A percentile compares a stretch with the other conserved stretches of the same genome.
Evolutionary conservation across 2,888 invertebrate species (phyloP).

Genomic region (Sarcophaga variegata): DNA sequence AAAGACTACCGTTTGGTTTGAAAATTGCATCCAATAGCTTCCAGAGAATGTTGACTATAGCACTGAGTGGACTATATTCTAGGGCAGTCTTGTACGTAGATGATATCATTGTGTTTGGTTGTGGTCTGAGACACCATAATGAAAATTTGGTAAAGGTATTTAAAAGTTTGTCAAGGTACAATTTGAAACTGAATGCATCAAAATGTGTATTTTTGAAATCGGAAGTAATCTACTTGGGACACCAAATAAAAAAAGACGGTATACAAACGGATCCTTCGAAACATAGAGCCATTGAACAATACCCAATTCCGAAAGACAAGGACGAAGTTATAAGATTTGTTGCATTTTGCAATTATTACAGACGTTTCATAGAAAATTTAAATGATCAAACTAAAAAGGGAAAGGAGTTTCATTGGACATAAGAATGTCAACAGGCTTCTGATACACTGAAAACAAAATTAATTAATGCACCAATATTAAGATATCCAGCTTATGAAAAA

Average conservation of each 20-base stretch:
- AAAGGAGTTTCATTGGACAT: constrained; percentile 36
- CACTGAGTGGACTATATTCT: constrained; percentile 13
- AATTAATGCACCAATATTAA: constrained; percentile 18
- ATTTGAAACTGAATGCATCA: constrained; percentile 12
- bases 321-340: constrained; percentile 3
- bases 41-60: constrained; percentile 26
- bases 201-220: constrained; percentile 30
- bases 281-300: constrained; percentile 20
- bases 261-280: constrained; percentile 32
- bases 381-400: constrained; percentile 6
- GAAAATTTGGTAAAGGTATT: constrained; percentile 1
- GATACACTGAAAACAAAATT: constrained; percentile 11
- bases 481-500: constrained; percentile 42
- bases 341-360: neutral
- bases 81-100: constrained; percentile 13
- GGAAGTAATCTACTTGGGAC: constrained; percentile 29
- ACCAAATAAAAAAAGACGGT: constrained; percentile 24
- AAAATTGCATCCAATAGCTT: constrained; percentile 21
- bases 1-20: constrained; percentile 19
- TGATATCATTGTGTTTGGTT: constrained; percentile 16
- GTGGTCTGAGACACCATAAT: constrained; percentile 24
- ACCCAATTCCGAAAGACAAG: constrained; percentile 25
- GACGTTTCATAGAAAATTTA: constrained; percentile 16
- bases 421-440: constrained; percentile 37
- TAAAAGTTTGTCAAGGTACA: neutral